Percentiles rank a stretch among this genome's conserved stretches.
Conservation (phyloP, 2,797 vertebrate genomes). For the Nothura maculosa region DNA sequence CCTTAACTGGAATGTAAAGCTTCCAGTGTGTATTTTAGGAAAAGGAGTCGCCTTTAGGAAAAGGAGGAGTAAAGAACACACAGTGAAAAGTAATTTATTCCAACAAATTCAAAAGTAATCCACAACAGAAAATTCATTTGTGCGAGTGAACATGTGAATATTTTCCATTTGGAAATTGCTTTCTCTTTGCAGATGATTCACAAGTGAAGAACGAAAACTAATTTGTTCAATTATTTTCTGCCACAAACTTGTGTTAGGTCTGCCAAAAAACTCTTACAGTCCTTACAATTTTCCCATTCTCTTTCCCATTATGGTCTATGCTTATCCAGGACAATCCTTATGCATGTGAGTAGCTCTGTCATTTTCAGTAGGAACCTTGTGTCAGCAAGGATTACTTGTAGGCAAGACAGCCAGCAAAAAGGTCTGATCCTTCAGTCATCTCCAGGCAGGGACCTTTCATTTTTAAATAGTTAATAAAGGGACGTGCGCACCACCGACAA, state of each 20-base stretch:
- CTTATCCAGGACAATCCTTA: not conserved
- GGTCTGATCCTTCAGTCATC: conserved; percentile 8
- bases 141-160: not conserved
- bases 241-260: not conserved
- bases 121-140: not conserved
- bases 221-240: not conserved
- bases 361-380: not conserved
- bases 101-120: not conserved
- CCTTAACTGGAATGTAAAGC: not conserved
- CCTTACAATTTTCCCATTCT: not conserved
- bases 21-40: not conserved
- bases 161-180: not conserved
- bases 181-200: not conserved
- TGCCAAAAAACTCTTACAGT: not conserved
- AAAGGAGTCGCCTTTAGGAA: not conserved
- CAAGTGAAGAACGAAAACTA: not conserved
- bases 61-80: not conserved
- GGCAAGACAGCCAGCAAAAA: not conserved
- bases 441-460: conserved; percentile 28
- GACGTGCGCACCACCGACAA: not conserved
- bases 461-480: conserved; percentile 58
- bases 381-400: not conserved
- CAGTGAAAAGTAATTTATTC: fast-evolving
- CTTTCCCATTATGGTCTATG: fast-evolving
- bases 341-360: not conserved